These are phyloP conservation scores for Campylorhamphus procurvoides DNA, from an alignment of 2,113 vertebrate genomes.

Conservation along the genomic window DNA sequence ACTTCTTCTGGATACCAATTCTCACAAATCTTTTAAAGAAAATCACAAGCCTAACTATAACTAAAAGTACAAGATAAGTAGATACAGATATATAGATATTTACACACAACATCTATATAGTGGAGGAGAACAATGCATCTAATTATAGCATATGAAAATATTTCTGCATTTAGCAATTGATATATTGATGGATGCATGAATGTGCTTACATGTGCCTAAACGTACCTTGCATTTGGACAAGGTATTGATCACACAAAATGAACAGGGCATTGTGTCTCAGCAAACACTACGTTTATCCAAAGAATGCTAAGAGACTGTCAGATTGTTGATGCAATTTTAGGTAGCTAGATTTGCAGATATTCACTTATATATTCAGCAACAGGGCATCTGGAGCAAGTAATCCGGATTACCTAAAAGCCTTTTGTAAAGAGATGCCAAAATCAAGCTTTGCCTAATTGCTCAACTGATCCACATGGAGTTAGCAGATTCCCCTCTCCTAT, in stretches of 20 bases:
- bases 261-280: neutral
- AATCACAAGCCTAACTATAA: neutral
- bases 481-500: neutral
- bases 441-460: neutral
- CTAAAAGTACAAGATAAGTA: neutral
- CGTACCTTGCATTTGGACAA: neutral
- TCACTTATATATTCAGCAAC: neutral
- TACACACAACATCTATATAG: neutral
- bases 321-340: neutral
- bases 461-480: neutral
- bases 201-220: neutral
- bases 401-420: neutral
- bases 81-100: accelerated
- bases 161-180: neutral
- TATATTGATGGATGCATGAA: neutral
- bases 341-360: neutral
- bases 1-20: neutral
- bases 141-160: neutral
- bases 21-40: neutral
- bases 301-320: neutral
- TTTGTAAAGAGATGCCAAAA: neutral
- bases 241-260: neutral
- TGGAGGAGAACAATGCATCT: neutral
- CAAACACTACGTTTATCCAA: neutral
- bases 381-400: neutral